Evolutionary conservation across 2,797 vertebrate species (phyloP), one percentile per base, ranked within the genome.

Genomic region (Hypotaenidia okinawae): DNA sequence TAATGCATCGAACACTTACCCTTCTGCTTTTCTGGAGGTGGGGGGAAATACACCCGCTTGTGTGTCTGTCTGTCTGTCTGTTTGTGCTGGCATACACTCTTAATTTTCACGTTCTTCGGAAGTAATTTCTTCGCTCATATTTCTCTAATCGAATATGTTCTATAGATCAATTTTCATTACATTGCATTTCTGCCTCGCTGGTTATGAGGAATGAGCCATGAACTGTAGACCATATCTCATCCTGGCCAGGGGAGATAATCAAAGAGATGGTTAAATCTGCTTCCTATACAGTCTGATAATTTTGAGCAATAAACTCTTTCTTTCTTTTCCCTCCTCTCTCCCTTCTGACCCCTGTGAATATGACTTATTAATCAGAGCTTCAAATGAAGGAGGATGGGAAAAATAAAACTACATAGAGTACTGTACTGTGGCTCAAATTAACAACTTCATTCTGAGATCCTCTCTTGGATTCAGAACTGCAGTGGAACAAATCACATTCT

Each of bases 141-240:
- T 94, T 96, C 0, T 0, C 55, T 92, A 78, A 92, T 85, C 0
- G 3, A 69, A 27, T 81, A 72, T 25, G 47, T 92, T 87, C 94
- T 93, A 41, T 81, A 78, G 92, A 95, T 96, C 93, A 87, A 94
- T 97, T 96, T 96, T 87, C 93, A 90, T 97, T 95, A 78, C 68
- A 52, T 2, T 89, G 78, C 62, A 54, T 82, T 97, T 96, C 92
- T 93, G 93, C 92, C 89, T 95, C 93, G 57, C 78, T 85, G 84
- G 55, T 83, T 93, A 32, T 49, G 92, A 97, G 75, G 90, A 92
- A 77, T 10, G 10, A 96, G 66, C 75, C 62, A 41, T 85, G 84
- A 92, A 85, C 51, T 73, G 39, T 13, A 83, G 90, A 83, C 51
- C 23, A 24, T 94, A 78, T 59, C 88, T 96, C 88, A 91, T 89